Evolutionary conservation across 2,888 invertebrate species (phyloP), one percentile per base, ranked within the genome.

Genomic region (Catocala fraxini): DNA sequence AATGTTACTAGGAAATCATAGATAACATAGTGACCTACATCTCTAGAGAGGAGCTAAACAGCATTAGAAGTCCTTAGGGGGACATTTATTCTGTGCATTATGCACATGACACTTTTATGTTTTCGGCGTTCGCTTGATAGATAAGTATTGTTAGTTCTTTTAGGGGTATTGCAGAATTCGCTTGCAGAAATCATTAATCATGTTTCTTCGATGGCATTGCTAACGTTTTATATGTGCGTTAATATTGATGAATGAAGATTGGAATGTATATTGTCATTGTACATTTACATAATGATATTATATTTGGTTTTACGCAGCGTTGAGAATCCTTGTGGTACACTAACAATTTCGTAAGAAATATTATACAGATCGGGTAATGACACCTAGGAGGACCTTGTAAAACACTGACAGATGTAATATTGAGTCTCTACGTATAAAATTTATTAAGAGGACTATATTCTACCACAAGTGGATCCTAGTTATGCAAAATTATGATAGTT

Each of bases 51-150:
- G 85, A 85, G 86, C 88, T 88, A 84, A 86, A 83, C 84, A 85
- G 86, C 87, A 89, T 92, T 92, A 91, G 90, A 48, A 68, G 80
- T 79, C 84, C 90, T 91, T 82, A 80, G 94, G 93, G 94, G 88
- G 85, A 91, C 93, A 93, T 93, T 91, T 93, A 93, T 93, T 79
- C 91, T 88, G 87, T 93, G 93, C 92, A 91, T 91, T 89, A 92
- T 92, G 93, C 92, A 89, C 88, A 85, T 92, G 94, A 94, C 94
- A 87, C 85, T 93, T 94, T 94, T 94, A 94, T 94, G 92, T 89
- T 83, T 90, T 92, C 82, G 88, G 88, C 92, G 73, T 90, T 88
- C 80, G 83, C 90, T 88, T 85, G 86, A 88, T 89, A 86, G 82
- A 84, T 75, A 81, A 63, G 69, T 74, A 88, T 88, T 82, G 82